These are phyloP conservation scores for Caenorhabditis tropicalis DNA, from an alignment of 1,140 invertebrate genomes.

Conservation along the genomic window DNA sequence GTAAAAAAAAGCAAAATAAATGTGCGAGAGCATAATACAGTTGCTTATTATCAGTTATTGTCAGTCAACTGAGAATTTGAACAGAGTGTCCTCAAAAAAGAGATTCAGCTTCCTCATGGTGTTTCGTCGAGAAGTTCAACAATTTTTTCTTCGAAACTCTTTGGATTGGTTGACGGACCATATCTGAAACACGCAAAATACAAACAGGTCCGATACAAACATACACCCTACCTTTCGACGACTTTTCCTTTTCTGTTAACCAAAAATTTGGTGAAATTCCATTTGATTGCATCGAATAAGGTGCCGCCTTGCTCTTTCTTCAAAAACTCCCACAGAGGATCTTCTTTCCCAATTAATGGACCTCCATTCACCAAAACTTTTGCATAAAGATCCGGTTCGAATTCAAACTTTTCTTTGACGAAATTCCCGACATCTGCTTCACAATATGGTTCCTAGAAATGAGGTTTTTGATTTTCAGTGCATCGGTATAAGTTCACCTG, in stretches of 20 bases:
- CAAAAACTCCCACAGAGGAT: conserved; percentile 66
- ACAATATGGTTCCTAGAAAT: conserved; percentile 60
- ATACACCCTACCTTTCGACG: conserved; percentile 72
- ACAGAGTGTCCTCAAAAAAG: too few relatives aligned
- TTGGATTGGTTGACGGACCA: neutral
- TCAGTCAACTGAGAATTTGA: too few relatives aligned
- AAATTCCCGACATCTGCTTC: conserved; percentile 65
- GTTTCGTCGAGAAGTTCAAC: neutral
- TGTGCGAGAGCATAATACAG: too few relatives aligned
- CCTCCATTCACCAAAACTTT: conserved; percentile 64
- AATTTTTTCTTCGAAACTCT: neutral
- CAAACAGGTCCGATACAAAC: neutral
- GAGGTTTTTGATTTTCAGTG: conserved; percentile 73
- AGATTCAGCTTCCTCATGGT: too few relatives aligned
- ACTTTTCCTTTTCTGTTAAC: conserved; percentile 85
- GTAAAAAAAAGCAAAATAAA: too few relatives aligned
- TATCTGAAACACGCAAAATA: neutral
- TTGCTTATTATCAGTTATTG: too few relatives aligned
- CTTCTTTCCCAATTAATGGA: conserved; percentile 48
- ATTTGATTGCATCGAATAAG: conserved; percentile 77
- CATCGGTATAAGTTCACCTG: conserved; percentile 59
- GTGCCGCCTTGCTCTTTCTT: conserved; percentile 73
- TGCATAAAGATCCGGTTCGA: conserved; percentile 64
- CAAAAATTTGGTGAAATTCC: conserved; percentile 97
- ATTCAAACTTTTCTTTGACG: conserved; percentile 71